Evolutionary conservation across 1,140 invertebrate species (phyloP).

Genomic region (Drosophila lini): DNA sequence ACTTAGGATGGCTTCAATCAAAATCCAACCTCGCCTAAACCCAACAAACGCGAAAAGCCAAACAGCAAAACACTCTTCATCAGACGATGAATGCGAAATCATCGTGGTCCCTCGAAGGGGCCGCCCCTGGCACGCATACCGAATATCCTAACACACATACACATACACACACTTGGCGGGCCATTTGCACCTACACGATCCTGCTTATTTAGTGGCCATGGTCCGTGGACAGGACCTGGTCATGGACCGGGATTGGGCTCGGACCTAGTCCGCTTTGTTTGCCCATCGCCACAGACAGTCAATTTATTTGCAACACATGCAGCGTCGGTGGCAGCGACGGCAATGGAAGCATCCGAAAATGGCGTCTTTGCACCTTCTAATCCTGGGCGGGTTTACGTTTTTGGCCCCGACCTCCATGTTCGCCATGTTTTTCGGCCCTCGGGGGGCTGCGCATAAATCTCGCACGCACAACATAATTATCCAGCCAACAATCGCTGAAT

Average conservation of each 20-base stretch:
- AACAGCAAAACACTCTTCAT: conserved; percentile 18
- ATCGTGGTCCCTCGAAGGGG: conserved; percentile 18
- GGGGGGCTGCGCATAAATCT: conserved; percentile 68
- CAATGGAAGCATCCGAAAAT: conserved; percentile 47
- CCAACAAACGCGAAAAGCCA: neutral
- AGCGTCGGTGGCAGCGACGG: conserved; percentile 26
- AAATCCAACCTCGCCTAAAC: neutral
- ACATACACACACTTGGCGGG: conserved; percentile 18
- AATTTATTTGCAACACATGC: conserved; percentile 80
- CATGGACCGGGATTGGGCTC: conserved; percentile 17
- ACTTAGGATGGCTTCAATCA: neutral
- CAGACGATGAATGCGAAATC: conserved; percentile 40
- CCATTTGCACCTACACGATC: conserved; percentile 73
- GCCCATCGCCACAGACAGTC: conserved; percentile 68
- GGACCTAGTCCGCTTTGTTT: conserved; percentile 56
- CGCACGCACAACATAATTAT: conserved; percentile 80
- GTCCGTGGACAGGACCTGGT: conserved; percentile 26
- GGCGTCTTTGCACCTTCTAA: conserved; percentile 72
- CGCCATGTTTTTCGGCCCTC: conserved; percentile 18
- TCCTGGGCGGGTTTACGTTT: conserved; percentile 46
- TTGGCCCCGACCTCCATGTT: conserved; percentile 12
- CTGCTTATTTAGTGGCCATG: conserved; percentile 70
- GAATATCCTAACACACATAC: conserved; percentile 33
- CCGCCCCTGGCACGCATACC: conserved; percentile 43
- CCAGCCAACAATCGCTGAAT: conserved; percentile 80